A percentile compares a stretch with the other conserved stretches of the same genome.
These are phyloP conservation scores for Spea multiplicata DNA, from an alignment of 2,113 vertebrate species.

Conservation along the genomic window DNA sequence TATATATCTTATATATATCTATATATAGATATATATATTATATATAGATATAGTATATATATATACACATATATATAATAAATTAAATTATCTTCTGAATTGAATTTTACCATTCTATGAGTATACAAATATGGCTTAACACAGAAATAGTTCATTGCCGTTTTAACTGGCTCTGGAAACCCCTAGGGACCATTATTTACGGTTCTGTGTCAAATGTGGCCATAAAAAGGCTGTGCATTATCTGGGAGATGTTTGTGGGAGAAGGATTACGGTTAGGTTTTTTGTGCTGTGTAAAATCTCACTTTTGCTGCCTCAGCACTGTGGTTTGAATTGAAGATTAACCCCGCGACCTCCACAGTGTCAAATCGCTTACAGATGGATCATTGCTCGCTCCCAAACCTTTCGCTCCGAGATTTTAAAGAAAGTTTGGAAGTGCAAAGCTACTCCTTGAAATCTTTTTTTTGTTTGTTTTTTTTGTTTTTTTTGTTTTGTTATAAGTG, in stretches of 20 bases:
- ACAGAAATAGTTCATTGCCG: no score
- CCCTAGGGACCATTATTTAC: constrained; percentile 79
- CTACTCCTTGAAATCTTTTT: constrained; percentile 49
- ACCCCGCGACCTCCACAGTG: constrained; percentile 81
- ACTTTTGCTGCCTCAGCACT: constrained; percentile 84
- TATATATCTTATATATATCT: no score
- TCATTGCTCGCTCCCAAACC: constrained; percentile 60
- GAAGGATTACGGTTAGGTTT: constrained; percentile 58
- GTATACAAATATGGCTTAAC: background rate
- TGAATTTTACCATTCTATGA: background rate
- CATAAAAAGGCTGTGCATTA: constrained; percentile 75
- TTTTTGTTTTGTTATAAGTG: constrained; percentile 70
- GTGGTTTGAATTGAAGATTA: constrained; percentile 86
- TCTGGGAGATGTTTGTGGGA: constrained; percentile 71
- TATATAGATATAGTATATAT: no score
- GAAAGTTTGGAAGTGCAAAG: background rate
- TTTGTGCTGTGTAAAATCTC: constrained; percentile 74
- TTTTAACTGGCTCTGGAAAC: constrained; percentile 79
- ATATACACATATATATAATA: no score
- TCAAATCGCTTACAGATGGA: constrained; percentile 86
- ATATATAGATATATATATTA: no score
- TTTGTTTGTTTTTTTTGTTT: no score
- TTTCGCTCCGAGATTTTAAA: constrained; percentile 47
- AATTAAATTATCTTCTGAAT: no score
- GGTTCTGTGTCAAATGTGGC: constrained; percentile 75